Percentiles rank a stretch among this genome's conserved stretches.
phyloP scores from a whole-genome alignment of 2,888 invertebrate species.

The Lasioglossum leucozonium region DNA sequence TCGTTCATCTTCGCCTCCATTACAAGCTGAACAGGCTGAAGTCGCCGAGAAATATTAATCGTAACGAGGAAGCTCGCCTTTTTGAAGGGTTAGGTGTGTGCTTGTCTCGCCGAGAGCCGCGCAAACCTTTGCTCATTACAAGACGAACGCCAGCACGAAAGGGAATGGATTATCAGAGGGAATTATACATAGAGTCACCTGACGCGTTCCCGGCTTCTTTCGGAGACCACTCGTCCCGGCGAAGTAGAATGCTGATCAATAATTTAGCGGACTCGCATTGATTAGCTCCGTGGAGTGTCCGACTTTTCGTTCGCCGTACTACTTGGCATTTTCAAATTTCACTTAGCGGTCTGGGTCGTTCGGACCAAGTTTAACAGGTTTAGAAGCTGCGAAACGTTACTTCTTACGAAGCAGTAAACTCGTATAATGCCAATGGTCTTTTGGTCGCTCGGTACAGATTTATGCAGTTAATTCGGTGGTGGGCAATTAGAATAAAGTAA shows the following conservation, averaged over 20 bases:
- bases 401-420: too few relatives aligned
- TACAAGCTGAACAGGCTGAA: background rate
- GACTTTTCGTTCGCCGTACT: background rate
- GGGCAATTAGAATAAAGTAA: too few relatives aligned
- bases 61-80: conserved; percentile 26
- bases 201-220: conserved; percentile 1
- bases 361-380: background rate
- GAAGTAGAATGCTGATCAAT: conserved; percentile 2
- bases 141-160: conserved; percentile 52
- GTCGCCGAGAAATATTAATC: conserved; percentile 50
- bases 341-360: background rate
- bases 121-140: conserved; percentile 54
- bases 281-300: background rate
- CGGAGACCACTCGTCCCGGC: background rate
- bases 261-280: background rate
- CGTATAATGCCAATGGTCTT: background rate
- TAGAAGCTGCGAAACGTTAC: background rate
- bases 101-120: conserved; percentile 28
- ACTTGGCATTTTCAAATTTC: background rate
- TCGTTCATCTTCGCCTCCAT: background rate
- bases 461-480: too few relatives aligned
- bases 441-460: background rate
- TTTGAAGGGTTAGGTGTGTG: conserved; percentile 24
- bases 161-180: conserved; percentile 62
- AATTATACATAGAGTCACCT: conserved; percentile 49